Evolutionary conservation across 2,113 vertebrate species (phyloP), one percentile per base, ranked within the genome.

Genomic region (Antennarius striatus): DNA sequence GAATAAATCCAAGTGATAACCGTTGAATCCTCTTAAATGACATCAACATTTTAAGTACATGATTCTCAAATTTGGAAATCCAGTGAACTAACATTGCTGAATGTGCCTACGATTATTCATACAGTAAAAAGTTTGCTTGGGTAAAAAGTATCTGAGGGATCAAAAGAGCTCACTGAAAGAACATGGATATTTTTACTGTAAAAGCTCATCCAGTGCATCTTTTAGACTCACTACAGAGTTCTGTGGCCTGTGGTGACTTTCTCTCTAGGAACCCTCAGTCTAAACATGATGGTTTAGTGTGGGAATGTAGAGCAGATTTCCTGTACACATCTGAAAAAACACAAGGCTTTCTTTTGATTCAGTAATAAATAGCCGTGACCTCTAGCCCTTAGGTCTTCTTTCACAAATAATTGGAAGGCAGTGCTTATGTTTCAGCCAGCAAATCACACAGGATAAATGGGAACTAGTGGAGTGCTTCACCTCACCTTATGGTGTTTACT

Each of bases 321-420:
- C 81, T 82, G 76, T 13, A 78, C 39, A 64, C 85, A 84, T 84
- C 77, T 84, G 82, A 73, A 73, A 78, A 80, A 84, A 84, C 82
- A 84, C 54, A 3, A 16, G 61, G 64, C 64, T 84, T 80, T 73
- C 77, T 80, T 80, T 75, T 78, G 71, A 84, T 84, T 82, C 56
- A 66, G 63, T 73, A 68, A 81, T 75, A 75, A 77, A 72, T 79
- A 82, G 56, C 63, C 1, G 28, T 46, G 66, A 75, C 70, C 69
- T 75, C 16, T 79, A 65, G 80, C 68, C 77, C 28, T 49, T 3
- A 2, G 67, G 51, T 56, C 64, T 36, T 57, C 65, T 64, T 75
- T 70, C 45, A 52, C 45, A 74, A 81, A 81, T 68, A 77, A 79
- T 53, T 68, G 50, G 58, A 63, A 16, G 63, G 60, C 63, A 60